Conservation (phyloP, 2,113 vertebrate species). For the Eolophus roseicapilla region DNA sequence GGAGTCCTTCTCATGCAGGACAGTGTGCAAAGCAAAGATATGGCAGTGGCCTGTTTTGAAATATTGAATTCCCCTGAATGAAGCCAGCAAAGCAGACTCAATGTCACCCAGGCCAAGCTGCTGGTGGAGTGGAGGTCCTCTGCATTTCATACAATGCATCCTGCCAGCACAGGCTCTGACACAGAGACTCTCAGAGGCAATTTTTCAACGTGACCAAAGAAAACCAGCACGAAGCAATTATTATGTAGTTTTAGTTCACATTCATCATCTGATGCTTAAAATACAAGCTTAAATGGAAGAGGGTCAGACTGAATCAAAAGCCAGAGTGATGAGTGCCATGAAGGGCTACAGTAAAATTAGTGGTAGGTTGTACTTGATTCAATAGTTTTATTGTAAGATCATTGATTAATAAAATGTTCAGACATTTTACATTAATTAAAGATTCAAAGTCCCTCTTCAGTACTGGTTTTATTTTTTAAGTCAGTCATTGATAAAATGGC, state of each 20-base stretch:
- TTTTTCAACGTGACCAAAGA: neutral
- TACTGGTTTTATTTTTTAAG: slow-evolving; percentile 16
- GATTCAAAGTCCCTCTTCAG: neutral
- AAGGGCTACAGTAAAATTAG: neutral
- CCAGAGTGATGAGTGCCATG: neutral
- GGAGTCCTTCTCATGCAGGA: neutral
- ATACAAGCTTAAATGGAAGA: neutral
- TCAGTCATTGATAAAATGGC: neutral
- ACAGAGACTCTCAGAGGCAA: neutral
- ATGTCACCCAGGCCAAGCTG: neutral
- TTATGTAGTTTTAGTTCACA: neutral
- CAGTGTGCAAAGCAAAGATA: neutral
- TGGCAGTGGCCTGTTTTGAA: neutral
- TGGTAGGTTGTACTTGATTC: neutral
- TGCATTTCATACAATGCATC: neutral
- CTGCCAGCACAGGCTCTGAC: neutral
- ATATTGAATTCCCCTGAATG: neutral
- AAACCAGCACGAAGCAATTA: neutral
- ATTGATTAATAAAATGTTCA: neutral
- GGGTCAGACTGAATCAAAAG: neutral
- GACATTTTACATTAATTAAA: neutral
- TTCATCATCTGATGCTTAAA: neutral
- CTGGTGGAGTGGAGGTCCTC: neutral
- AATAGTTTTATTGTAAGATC: neutral
- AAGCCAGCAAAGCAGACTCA: neutral